These are phyloP conservation scores for Nomada flava DNA, from an alignment of 2,888 invertebrate genomes.

Conservation along the genomic window DNA sequence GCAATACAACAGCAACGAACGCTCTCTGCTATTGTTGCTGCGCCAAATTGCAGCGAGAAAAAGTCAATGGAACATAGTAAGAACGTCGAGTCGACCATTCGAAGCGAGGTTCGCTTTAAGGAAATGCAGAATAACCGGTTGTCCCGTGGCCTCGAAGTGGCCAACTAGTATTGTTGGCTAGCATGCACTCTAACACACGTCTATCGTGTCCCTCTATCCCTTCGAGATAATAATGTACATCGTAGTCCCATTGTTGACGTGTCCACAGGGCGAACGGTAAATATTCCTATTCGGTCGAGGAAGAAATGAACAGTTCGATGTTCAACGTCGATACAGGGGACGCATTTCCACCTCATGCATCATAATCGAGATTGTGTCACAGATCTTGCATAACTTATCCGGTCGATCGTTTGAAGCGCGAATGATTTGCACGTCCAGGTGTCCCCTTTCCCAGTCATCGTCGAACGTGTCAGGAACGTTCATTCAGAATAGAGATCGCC, in stretches of 20 bases:
- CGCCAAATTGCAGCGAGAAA: constrained; percentile 40
- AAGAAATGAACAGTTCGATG: constrained; percentile 6
- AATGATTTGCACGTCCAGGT: constrained; percentile 22
- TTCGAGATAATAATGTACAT: constrained; percentile 31
- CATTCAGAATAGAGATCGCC: background rate
- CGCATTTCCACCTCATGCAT: constrained; percentile 28
- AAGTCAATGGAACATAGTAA: constrained; percentile 53
- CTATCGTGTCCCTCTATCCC: constrained; percentile 39
- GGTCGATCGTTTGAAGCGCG: constrained; percentile 36
- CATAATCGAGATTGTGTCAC: constrained; percentile 40
- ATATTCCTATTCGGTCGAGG: constrained; percentile 31
- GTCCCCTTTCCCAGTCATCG: constrained; percentile 28
- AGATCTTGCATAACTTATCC: constrained; percentile 50
- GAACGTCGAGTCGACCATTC: constrained; percentile 66
- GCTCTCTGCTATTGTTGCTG: constrained; percentile 25
- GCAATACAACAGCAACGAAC: background rate
- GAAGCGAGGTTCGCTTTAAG: constrained; percentile 74
- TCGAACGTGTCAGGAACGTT: background rate
- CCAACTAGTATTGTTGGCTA: constrained; percentile 64
- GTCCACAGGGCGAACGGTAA: constrained; percentile 40
- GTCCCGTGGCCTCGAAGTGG: constrained; percentile 74
- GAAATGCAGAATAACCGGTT: constrained; percentile 83
- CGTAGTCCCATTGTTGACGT: constrained; percentile 39
- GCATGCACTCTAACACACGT: constrained; percentile 29
- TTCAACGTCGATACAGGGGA: constrained; percentile 9